Conservation (phyloP, 1,140 invertebrate species). For the Tyrophagus putrescentiae region DNA sequence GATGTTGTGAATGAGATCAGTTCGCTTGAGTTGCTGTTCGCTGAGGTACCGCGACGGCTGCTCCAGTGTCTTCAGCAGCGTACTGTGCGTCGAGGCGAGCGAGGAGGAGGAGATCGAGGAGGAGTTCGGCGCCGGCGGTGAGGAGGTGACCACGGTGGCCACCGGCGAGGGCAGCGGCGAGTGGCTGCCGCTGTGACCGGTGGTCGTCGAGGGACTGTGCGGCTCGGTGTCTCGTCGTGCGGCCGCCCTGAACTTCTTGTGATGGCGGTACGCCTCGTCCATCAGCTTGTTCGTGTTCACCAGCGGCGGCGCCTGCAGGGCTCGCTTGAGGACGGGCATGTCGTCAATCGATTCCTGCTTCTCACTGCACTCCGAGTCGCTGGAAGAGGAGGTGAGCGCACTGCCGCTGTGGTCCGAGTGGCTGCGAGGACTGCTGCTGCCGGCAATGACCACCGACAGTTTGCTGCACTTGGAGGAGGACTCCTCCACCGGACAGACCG, state of each 20-base stretch:
- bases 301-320: slow-evolving; percentile 72
- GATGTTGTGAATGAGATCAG: slow-evolving; percentile 73
- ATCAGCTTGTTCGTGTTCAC: slow-evolving; percentile 58
- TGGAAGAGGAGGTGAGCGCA: slow-evolving; percentile 41
- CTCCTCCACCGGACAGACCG: slow-evolving; percentile 69
- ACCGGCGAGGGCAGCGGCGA: neutral
- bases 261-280: slow-evolving; percentile 84
- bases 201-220: slow-evolving; percentile 22
- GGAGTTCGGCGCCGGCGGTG: slow-evolving; percentile 14
- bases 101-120: slow-evolving; percentile 29
- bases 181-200: slow-evolving; percentile 13
- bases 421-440: slow-evolving; percentile 47
- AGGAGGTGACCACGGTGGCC: neutral
- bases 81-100: slow-evolving; percentile 66
- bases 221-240: slow-evolving; percentile 33
- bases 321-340: slow-evolving; percentile 80
- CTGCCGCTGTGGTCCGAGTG: slow-evolving; percentile 44
- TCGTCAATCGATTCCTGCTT: slow-evolving; percentile 52
- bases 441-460: slow-evolving; percentile 33
- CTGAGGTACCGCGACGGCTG: slow-evolving; percentile 65
- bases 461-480: slow-evolving; percentile 35
- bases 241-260: slow-evolving; percentile 71
- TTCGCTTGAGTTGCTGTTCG: slow-evolving; percentile 68
- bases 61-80: slow-evolving; percentile 67
- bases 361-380: slow-evolving; percentile 37